Evolutionary conservation across 1,140 invertebrate species (phyloP).

Genomic region (Zaprionus inermis): DNA sequence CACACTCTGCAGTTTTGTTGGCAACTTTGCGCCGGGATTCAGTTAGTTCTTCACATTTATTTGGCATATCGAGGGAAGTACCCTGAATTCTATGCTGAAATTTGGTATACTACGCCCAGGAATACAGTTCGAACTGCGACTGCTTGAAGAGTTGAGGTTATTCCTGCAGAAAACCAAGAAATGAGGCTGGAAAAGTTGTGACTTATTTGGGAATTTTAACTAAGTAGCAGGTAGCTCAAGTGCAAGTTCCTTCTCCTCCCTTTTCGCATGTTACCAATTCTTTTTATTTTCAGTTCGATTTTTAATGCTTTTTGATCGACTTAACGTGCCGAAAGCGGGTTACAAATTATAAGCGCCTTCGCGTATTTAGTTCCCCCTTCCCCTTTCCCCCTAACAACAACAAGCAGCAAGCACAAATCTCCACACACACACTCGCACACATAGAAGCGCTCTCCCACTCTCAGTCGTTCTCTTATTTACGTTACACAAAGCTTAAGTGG

Average conservation of each 20-base stretch:
- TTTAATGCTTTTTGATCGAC: slow-evolving; percentile 35
- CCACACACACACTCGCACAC: slow-evolving; percentile 37
- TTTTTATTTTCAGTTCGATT: slow-evolving; percentile 4
- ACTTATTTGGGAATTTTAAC: background rate
- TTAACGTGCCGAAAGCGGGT: slow-evolving; percentile 38
- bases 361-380: slow-evolving; percentile 44
- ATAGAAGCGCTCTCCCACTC: slow-evolving; percentile 16
- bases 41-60: slow-evolving; percentile 38
- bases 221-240: no score
- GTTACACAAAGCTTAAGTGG: slow-evolving; percentile 76
- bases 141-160: background rate
- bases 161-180: background rate
- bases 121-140: background rate
- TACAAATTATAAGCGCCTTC: slow-evolving; percentile 63
- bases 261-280: slow-evolving; percentile 3
- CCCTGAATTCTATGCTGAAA: slow-evolving; percentile 4
- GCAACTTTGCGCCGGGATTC: background rate
- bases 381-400: slow-evolving; percentile 7
- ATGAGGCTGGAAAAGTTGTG: background rate
- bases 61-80: slow-evolving; percentile 13
- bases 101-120: background rate
- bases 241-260: background rate
- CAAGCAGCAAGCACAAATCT: slow-evolving; percentile 42
- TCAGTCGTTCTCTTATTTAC: slow-evolving; percentile 50
- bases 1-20: slow-evolving; percentile 30